Conservation (phyloP, 2,888 invertebrate genomes). For the Kuschelorhynchus macadamiae region DNA sequence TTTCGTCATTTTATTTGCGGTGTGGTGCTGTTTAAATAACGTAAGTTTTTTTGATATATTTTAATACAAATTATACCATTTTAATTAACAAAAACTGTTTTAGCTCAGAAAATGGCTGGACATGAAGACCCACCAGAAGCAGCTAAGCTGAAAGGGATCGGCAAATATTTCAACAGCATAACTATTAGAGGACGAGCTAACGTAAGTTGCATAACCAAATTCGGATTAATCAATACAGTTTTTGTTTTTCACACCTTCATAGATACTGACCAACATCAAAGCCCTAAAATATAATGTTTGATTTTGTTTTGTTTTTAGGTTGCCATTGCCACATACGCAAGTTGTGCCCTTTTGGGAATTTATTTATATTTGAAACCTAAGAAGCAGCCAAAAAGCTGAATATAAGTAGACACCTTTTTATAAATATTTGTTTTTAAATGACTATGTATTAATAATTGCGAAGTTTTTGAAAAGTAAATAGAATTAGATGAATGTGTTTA, state of each 20-base stretch:
- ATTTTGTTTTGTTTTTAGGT: slow-evolving; percentile 34
- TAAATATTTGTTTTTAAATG: too few species aligned
- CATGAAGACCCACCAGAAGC: slow-evolving; percentile 46
- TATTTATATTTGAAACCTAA: slow-evolving; percentile 45
- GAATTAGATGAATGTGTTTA: too few species aligned
- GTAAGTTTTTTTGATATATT: too few species aligned
- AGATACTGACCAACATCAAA: too few species aligned
- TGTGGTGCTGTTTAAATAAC: too few species aligned
- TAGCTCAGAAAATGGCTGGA: slow-evolving; percentile 28
- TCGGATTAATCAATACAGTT: too few species aligned
- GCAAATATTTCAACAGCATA: slow-evolving; percentile 47
- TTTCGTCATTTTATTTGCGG: too few species aligned
- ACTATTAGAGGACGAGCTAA: slow-evolving; percentile 49
- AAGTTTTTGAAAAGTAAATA: too few species aligned
- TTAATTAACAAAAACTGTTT: too few species aligned
- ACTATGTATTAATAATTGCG: too few species aligned
- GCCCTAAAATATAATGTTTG: background rate
- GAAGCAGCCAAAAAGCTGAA: slow-evolving; percentile 31
- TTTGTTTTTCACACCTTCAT: background rate
- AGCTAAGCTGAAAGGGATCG: slow-evolving; percentile 42
- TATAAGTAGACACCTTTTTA: too few species aligned
- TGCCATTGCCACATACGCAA: slow-evolving; percentile 44
- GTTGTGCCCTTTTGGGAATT: slow-evolving; percentile 25
- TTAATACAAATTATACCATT: too few species aligned
- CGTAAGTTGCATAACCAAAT: slow-evolving; percentile 48